Percentiles rank a stretch among this genome's conserved stretches.
phyloP scores from a whole-genome alignment of 37 sponge, comb jelly and placozoan species.

The Oscarella lobularis region DNA sequence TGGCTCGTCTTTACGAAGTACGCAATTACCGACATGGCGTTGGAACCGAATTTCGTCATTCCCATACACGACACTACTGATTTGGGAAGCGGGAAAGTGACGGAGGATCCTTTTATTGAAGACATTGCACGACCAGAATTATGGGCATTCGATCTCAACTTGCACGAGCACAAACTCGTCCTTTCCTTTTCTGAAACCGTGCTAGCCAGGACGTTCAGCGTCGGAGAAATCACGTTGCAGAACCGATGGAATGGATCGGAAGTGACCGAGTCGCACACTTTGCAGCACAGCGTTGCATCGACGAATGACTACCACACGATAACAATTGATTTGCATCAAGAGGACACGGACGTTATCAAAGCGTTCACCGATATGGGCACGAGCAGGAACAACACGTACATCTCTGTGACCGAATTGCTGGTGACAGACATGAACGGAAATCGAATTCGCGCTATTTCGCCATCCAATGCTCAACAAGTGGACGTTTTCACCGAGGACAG shows the following conservation, averaged over 20 bases:
- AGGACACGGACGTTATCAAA: slow-evolving; percentile 66
- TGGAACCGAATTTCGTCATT: slow-evolving; percentile 49
- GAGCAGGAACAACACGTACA: slow-evolving; percentile 41
- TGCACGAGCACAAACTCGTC: slow-evolving; percentile 39
- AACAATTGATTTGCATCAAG: slow-evolving; percentile 39
- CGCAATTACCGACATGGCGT: slow-evolving; percentile 76
- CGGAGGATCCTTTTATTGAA: slow-evolving; percentile 36
- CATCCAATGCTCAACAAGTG: slow-evolving; percentile 20
- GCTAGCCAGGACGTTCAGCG: slow-evolving; percentile 35
- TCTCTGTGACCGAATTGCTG: slow-evolving; percentile 26
- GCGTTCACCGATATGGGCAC: slow-evolving; percentile 61
- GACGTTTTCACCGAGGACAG: slow-evolving; percentile 24
- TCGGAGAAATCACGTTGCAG: slow-evolving; percentile 59
- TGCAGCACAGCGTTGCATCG: slow-evolving; percentile 30
- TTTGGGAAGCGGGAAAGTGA: slow-evolving; percentile 41
- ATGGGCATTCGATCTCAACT: slow-evolving; percentile 62
- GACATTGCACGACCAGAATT: slow-evolving; percentile 50
- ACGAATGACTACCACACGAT: slow-evolving; percentile 55
- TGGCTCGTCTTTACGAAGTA: slow-evolving; percentile 67
- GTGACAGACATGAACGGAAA: slow-evolving; percentile 70
- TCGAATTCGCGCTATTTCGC: slow-evolving; percentile 29
- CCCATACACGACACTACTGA: slow-evolving; percentile 23
- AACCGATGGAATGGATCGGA: slow-evolving; percentile 17
- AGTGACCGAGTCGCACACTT: slow-evolving; percentile 20
- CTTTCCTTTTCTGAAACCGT: slow-evolving; percentile 87